These are phyloP conservation scores for Globodera rostochiensis DNA, from an alignment of 1,140 invertebrate genomes.

Conservation along the genomic window DNA sequence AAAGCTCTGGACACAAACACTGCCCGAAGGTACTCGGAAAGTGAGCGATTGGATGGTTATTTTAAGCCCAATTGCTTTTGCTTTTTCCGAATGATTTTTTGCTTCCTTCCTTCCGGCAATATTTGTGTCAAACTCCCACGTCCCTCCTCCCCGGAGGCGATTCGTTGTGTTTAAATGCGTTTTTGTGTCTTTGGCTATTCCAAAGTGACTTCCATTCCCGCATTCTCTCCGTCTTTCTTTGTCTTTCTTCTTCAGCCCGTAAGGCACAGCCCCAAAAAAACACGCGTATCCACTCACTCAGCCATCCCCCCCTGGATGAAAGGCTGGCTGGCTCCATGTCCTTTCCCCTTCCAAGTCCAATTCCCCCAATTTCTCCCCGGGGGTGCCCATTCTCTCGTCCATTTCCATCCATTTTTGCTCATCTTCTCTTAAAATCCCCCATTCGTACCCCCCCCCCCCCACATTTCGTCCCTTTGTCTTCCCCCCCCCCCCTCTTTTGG, in stretches of 20 bases:
- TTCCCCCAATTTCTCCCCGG: neutral
- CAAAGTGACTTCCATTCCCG: neutral
- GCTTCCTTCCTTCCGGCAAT: neutral
- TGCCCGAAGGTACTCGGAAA: no score
- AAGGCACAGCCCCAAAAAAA: neutral
- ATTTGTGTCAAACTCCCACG: neutral
- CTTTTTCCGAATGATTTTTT: neutral
- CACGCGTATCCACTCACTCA: neutral
- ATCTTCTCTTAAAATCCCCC: neutral
- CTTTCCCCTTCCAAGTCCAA: neutral
- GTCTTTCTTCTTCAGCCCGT: neutral
- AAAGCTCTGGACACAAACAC: no score
- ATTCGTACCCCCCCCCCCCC: neutral
- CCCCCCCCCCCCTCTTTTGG: neutral
- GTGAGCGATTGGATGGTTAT: no score
- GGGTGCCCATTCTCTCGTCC: neutral
- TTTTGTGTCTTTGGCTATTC: neutral
- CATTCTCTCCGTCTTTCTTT: neutral
- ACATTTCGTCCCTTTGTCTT: neutral
- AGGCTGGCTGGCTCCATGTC: neutral
- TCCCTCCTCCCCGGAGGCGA: no score
- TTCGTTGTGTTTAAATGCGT: no score
- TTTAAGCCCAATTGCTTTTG: no score
- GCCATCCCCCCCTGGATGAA: neutral
- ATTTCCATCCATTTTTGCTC: constrained; percentile 1